Percentiles rank a stretch among this genome's conserved stretches.
Conservation (phyloP, 2,888 invertebrate species). For the Tiliacea citrago region DNA sequence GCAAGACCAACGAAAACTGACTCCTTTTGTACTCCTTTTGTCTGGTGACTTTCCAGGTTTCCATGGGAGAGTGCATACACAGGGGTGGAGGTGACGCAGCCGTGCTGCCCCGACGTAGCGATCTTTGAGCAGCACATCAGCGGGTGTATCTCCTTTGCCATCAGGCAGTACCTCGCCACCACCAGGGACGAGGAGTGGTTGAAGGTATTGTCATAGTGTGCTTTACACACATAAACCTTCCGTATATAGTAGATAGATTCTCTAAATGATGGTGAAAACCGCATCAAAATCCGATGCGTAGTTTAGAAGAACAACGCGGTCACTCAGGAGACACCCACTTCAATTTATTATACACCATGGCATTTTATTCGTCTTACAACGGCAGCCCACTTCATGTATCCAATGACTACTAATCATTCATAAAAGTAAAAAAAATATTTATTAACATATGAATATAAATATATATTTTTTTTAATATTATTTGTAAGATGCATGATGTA, state of each 20-base stretch:
- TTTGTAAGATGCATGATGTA: no score
- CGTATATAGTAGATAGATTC: no score
- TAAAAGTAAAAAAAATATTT: no score
- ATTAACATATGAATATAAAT: no score
- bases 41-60: conserved; percentile 79
- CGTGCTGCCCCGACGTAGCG: conserved; percentile 90
- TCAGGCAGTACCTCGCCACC: conserved; percentile 84
- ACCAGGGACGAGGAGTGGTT: conserved; percentile 87
- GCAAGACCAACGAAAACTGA: neutral
- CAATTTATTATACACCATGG: neutral
- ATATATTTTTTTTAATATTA: no score
- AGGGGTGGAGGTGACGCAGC: conserved; percentile 91
- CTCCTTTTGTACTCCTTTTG: no score
- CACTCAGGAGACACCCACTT: neutral
- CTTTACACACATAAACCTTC: no score
- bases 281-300: neutral
- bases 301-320: neutral
- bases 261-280: neutral
- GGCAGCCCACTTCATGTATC: no score
- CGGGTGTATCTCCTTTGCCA: conserved; percentile 90
- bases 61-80: conserved; percentile 92
- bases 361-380: no score
- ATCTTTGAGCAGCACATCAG: conserved; percentile 91
- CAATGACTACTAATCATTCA: no score
- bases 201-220: conserved; percentile 64